phyloP scores from a whole-genome alignment of 2,888 invertebrate genomes.

The Holacanthella duospinosa region DNA sequence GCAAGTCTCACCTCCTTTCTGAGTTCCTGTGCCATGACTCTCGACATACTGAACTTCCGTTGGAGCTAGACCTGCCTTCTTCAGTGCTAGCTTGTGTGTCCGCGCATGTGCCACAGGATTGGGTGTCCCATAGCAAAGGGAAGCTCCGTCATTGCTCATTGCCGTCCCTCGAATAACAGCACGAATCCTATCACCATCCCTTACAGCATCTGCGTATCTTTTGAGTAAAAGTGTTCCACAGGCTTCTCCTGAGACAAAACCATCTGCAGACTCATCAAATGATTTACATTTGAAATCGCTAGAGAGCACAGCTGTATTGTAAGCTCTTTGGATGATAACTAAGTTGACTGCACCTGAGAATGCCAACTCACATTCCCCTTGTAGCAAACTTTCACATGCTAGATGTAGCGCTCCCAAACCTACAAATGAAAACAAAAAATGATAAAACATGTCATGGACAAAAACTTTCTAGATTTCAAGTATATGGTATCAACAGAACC shows the following conservation, averaged over 20 bases:
- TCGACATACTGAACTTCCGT: constrained; percentile 14
- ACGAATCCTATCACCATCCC: constrained; percentile 31
- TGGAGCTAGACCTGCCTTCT: constrained; percentile 16
- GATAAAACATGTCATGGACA: too few species aligned
- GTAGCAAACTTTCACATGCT: not conserved
- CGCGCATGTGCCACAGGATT: constrained; percentile 32
- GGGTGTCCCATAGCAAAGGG: constrained; percentile 39
- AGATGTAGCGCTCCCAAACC: not conserved
- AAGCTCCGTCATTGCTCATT: constrained; percentile 40
- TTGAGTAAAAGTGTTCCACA: constrained; percentile 40
- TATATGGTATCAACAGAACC: too few species aligned
- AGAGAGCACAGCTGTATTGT: constrained; percentile 10
- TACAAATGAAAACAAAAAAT: too few species aligned
- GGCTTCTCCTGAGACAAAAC: constrained; percentile 41
- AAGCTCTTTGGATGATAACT: constrained; percentile 14
- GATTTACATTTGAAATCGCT: constrained; percentile 39
- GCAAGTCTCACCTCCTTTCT: constrained; percentile 19
- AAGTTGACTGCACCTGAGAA: constrained; percentile 21
- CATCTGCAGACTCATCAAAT: constrained; percentile 40
- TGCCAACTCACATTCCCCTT: constrained; percentile 9
- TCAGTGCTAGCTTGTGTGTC: constrained; percentile 47
- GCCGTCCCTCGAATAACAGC: constrained; percentile 37
- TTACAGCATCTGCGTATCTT: constrained; percentile 29
- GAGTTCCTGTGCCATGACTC: constrained; percentile 10
- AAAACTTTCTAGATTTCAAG: too few species aligned